Evolutionary conservation across 2,797 vertebrate species (phyloP).

Genomic region (Gymnoscopelus microlampas): DNA sequence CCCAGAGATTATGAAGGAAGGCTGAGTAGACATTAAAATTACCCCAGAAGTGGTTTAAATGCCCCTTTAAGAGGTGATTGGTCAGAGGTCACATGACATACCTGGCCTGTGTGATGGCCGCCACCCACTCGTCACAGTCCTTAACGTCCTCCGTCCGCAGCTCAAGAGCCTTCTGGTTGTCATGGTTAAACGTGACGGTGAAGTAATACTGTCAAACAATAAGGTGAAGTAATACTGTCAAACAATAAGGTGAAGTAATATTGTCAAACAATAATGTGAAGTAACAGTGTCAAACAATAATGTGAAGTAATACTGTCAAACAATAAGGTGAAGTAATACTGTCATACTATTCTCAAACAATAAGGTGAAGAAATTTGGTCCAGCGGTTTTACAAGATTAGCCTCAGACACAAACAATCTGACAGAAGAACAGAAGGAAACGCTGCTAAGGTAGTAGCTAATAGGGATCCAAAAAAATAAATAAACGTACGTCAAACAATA

Average conservation of each 20-base stretch:
- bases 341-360: too few species aligned
- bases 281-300: slow-evolving; percentile 80
- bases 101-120: slow-evolving; percentile 95
- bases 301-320: slow-evolving; percentile 58
- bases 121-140: slow-evolving; percentile 97
- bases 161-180: slow-evolving; percentile 96
- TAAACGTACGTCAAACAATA: too few species aligned
- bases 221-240: slow-evolving; percentile 85
- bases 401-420: too few species aligned
- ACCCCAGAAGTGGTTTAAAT: background rate
- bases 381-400: too few species aligned
- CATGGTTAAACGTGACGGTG: slow-evolving; percentile 94
- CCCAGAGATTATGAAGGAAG: too few species aligned
- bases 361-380: too few species aligned
- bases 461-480: too few species aligned
- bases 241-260: slow-evolving; percentile 78
- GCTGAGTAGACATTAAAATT: too few species aligned
- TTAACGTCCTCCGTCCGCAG: slow-evolving; percentile 94
- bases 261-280: slow-evolving; percentile 69
- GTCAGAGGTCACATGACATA: slow-evolving; percentile 65
- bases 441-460: too few species aligned
- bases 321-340: too few species aligned
- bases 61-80: slow-evolving; percentile 11
- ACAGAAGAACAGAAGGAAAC: too few species aligned
- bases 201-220: slow-evolving; percentile 91